Evolutionary conservation across 2,888 invertebrate genomes (phyloP), one percentile per base, ranked within the genome.

Genomic region (Molorchus minor): DNA sequence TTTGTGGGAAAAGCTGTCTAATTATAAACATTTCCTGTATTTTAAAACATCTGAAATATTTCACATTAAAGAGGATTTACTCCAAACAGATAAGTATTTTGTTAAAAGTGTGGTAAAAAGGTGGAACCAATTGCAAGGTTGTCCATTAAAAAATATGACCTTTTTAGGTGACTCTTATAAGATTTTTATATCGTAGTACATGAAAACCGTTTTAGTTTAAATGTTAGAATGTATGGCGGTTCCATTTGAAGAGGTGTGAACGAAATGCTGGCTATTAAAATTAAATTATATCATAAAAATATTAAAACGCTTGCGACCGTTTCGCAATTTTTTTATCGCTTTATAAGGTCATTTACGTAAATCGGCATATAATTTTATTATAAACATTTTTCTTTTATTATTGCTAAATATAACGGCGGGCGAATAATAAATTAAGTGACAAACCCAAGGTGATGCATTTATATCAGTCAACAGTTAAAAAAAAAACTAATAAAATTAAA

Each of bases 231-330:
- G 12, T 12, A 15, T 25, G 21, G 25, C 25, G 13, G 43, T 43
- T 40, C n/a, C 15, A 43, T 43, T 43, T 43, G 25, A 25, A 15
- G 20, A 43, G 21, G 21, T 43, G 43, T 13, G 43, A 43, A 25
- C 25, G 7, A 13, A 43, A 43, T 10, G 15, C 3, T 13, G 43
- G 13, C 43, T 15, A 21, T 21, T 43, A 43, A 43, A 21, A 21
- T 43, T 41, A 8, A 13, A 43, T 25, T 43, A 43, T 13, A 19
- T 5, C 12, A 10, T 33, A 33, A 33, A 33, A 33, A 33, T n/a
- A 33, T 33, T 3, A 33, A 25, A 33, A 10, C 33, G 10, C 33
- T 5, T 25, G 8, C 12, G 15, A 20, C 13, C 15, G 43, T 15
- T 20, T 2, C 25, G 13, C 8, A 13, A 25, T 12, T 12, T 25